Percentiles rank a stretch among this genome's conserved stretches.
Conservation (phyloP, 2,797 vertebrate genomes). For the Valencia hispanica region DNA sequence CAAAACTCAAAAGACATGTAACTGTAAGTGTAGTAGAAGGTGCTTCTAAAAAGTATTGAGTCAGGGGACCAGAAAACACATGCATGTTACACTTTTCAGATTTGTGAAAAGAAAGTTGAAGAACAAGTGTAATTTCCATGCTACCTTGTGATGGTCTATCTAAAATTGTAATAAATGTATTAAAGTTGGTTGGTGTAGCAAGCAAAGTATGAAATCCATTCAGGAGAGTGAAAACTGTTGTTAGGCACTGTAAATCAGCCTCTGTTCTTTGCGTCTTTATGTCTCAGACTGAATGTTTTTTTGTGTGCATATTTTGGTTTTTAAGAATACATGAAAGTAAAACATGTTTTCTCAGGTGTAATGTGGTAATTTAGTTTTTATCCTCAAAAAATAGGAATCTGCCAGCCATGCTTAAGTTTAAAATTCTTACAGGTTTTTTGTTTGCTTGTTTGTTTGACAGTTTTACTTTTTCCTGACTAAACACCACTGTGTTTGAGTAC, state of each 20-base stretch:
- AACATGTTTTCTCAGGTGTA: conserved; percentile 68
- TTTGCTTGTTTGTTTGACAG: conserved; percentile 73
- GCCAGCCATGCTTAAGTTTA: conserved; percentile 69
- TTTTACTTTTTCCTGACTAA: conserved; percentile 66
- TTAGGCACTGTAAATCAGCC: neutral
- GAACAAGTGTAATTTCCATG: neutral
- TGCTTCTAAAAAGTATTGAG: neutral
- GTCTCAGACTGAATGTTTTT: conserved; percentile 30
- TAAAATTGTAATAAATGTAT: neutral
- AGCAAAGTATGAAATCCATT: neutral
- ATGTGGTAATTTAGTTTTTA: conserved; percentile 77
- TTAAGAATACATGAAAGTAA: conserved; percentile 61
- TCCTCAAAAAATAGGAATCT: conserved; percentile 77
- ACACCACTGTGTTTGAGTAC: conserved; percentile 24
- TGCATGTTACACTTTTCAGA: neutral
- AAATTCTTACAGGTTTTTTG: conserved; percentile 71
- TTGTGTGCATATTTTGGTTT: conserved; percentile 60
- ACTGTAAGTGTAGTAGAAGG: neutral
- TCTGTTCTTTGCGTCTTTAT: conserved; percentile 20
- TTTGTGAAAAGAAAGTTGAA: neutral
- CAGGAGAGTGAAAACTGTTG: neutral
- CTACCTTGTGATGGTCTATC: neutral
- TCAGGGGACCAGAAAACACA: neutral
- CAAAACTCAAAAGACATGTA: neutral
- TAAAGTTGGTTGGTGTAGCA: neutral